Base-by-base conservation (phyloP, 2,888 invertebrate genomes). In the Tenthredo notha region DNA sequence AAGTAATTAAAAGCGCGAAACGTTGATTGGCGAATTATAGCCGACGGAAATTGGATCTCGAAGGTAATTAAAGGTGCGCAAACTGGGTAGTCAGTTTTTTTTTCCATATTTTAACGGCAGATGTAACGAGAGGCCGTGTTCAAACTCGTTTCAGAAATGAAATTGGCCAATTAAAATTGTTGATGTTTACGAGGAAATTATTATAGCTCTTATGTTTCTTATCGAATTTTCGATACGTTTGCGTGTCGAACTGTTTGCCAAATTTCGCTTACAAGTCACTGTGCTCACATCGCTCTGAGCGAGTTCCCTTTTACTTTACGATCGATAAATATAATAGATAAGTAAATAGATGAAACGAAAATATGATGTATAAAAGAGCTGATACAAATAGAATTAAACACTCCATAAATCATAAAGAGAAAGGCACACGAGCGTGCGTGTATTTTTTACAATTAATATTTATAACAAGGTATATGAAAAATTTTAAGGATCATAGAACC, bases 151-250 rank as follows among this genome's bases (percentile, higher is more conserved):
- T 74, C n/a, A 25, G 12, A 74, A 21, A 74, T 12, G 72, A 74
- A 43, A 74, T 74, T 72, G 72, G 40, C 72, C 40, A 74, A 74
- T 67, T 43, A 74, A 74, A 74, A 70, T 15, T 40, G 9, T 4
- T 43, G 12, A 37, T 25, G 21, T 37, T 43, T 74, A 43, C 10
- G 43, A 43, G 43, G 72, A 43, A 74, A 74, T 74, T 74, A 74
- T 40, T 74, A n/a, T 43, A 43, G 72, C 43, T n/a, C n/a, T 40
- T 15, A 43, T 6, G 72, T 72, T 72, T 43, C 70, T 37, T 33
- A 37, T 37, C 18, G 61, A 25, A 4, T 29, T n/a, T 21, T 21
- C 43, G 12, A 40, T 21, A 2, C 21, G 5, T 21, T 70, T 15
- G 37, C 70, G 70, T 37, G 29, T 70, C 29, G 21, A 12, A 25